Evolutionary conservation across 2,797 vertebrate genomes (phyloP).

Genomic region (Manis javanica): DNA sequence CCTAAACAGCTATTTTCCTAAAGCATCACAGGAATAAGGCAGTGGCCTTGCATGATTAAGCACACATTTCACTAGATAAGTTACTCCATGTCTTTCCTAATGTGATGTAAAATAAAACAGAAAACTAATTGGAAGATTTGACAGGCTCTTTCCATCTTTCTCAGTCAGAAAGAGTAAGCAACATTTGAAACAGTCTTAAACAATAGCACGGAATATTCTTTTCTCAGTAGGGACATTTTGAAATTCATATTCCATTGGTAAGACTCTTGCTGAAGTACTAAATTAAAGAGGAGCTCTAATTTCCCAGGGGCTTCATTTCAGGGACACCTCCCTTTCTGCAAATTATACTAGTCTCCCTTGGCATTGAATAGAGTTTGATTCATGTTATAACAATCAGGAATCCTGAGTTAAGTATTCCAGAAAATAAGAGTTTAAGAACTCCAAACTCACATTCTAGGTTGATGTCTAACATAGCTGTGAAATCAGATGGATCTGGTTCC

Average conservation of each 20-base stretch:
- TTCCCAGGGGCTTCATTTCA: slow-evolving; percentile 73
- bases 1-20: not conserved
- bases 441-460: not conserved
- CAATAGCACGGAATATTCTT: slow-evolving; percentile 54
- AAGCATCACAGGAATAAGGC: not conserved
- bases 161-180: slow-evolving; percentile 60
- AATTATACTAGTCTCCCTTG: slow-evolving; percentile 11
- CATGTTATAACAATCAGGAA: slow-evolving; percentile 3
- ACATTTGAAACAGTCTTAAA: slow-evolving; percentile 62
- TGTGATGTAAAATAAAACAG: not conserved
- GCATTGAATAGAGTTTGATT: slow-evolving; percentile 27
- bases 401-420: not conserved
- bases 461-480: not conserved
- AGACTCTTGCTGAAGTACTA: slow-evolving; percentile 53
- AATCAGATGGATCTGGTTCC: not conserved
- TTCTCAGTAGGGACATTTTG: slow-evolving; percentile 57
- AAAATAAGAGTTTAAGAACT: not conserved
- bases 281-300: slow-evolving; percentile 73
- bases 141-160: slow-evolving; percentile 47
- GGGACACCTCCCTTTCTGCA: slow-evolving; percentile 17
- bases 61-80: not conserved
- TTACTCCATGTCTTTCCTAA: not conserved
- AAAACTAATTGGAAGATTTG: slow-evolving; percentile 42
- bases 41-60: not conserved
- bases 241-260: slow-evolving; percentile 67